Conservation (phyloP, 2,797 vertebrate genomes). For the Acanthurus tractus region DNA sequence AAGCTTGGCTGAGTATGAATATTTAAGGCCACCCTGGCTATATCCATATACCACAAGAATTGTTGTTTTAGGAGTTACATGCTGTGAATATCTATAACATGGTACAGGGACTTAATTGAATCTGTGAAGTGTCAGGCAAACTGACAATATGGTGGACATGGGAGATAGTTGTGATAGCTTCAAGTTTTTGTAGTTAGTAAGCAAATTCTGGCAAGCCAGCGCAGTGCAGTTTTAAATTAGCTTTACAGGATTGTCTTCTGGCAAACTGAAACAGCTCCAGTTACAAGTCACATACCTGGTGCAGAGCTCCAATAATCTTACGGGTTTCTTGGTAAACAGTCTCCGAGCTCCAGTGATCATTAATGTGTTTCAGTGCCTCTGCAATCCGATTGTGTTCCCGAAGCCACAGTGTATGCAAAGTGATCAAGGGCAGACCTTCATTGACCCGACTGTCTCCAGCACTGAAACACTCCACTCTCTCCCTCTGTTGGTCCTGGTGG, state of each 20-base stretch:
- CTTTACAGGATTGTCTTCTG: neutral
- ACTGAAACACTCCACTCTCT: conserved; percentile 90
- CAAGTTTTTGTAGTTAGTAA: no score
- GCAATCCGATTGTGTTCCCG: conserved; percentile 95
- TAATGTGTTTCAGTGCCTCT: conserved; percentile 82
- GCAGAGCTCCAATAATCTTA: conserved; percentile 93
- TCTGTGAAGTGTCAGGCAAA: no score
- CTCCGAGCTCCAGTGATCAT: conserved; percentile 90
- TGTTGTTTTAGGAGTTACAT: no score
- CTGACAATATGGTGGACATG: no score
- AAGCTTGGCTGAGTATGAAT: no score
- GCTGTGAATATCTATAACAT: no score
- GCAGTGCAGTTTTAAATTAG: no score
- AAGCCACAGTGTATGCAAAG: conserved; percentile 93
- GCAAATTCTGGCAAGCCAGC: no score
- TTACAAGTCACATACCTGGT: conserved; percentile 88
- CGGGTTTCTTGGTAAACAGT: conserved; percentile 92
- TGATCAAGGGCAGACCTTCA: conserved; percentile 88
- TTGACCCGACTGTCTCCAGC: conserved; percentile 92
- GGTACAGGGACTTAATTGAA: no score
- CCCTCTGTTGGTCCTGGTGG: conserved; percentile 62
- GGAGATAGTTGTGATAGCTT: no score
- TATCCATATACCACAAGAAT: no score
- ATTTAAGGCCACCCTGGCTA: no score
- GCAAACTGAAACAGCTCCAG: neutral